These are phyloP conservation scores for Musca domestica DNA, from an alignment of 1,140 invertebrate genomes.

Conservation along the genomic window DNA sequence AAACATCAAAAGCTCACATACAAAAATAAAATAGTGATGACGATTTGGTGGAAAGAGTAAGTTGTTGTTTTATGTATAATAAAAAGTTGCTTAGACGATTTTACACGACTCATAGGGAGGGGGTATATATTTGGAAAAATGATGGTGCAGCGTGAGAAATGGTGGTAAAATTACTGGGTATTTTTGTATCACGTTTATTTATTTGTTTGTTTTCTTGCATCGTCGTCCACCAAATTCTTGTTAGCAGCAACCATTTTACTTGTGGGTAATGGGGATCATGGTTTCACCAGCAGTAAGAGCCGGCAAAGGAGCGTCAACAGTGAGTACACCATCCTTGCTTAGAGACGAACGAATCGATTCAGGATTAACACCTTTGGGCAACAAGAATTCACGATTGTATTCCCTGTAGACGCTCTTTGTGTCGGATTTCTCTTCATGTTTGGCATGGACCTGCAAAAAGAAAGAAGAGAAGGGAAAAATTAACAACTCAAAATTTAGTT, in stretches of 20 bases:
- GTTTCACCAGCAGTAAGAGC: conserved; percentile 70
- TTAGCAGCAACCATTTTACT: conserved; percentile 54
- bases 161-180: neutral
- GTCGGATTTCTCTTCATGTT: conserved; percentile 93
- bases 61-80: too few species aligned
- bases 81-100: too few species aligned
- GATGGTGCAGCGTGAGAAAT: too few species aligned
- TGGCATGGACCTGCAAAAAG: conserved; percentile 82
- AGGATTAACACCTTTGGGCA: conserved; percentile 90
- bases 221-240: neutral
- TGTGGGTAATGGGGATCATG: conserved; percentile 76
- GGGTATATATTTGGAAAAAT: too few species aligned
- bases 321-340: conserved; percentile 89
- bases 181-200: neutral
- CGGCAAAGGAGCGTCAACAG: conserved; percentile 89
- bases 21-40: too few species aligned
- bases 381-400: conserved; percentile 92
- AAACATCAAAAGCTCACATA: too few species aligned
- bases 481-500: conserved; percentile 12
- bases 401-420: conserved; percentile 92
- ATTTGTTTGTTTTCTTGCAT: too few species aligned
- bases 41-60: too few species aligned
- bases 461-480: conserved; percentile 28
- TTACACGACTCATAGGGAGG: too few species aligned
- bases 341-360: conserved; percentile 87